Evolutionary conservation across 2,888 invertebrate species (phyloP).

Genomic region (Leucophora obtusa): DNA sequence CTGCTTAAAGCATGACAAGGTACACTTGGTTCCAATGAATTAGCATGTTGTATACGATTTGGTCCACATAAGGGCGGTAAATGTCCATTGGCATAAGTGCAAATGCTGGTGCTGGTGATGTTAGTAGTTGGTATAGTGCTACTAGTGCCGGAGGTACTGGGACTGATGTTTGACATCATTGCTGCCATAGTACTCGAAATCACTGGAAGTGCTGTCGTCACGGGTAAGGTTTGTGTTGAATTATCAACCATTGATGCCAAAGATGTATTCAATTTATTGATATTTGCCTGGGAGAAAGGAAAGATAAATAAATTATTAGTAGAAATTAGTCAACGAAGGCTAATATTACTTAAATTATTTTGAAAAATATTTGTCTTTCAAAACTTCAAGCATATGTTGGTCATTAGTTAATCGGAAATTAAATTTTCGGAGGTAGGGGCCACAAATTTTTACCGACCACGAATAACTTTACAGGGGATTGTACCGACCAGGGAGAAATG

Average conservation of each 20-base stretch:
- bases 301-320: not conserved
- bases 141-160: constrained; percentile 18
- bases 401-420: too few species aligned
- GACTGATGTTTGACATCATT: too few species aligned
- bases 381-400: too few species aligned
- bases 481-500: too few species aligned
- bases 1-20: constrained; percentile 82
- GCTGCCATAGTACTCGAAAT: constrained; percentile 34
- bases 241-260: constrained; percentile 68
- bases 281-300: constrained; percentile 64
- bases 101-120: constrained; percentile 11
- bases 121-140: not conserved
- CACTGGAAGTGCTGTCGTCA: constrained; percentile 54
- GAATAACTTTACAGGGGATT: too few species aligned
- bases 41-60: constrained; percentile 78
- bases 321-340: too few species aligned
- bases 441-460: too few species aligned
- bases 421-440: too few species aligned
- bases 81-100: constrained; percentile 52
- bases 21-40: constrained; percentile 80
- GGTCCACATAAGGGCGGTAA: constrained; percentile 72
- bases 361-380: too few species aligned
- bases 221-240: constrained; percentile 68
- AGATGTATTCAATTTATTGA: constrained; percentile 66
- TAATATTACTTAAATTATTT: too few species aligned